A percentile compares a stretch with the other conserved stretches of the same genome.
These are phyloP conservation scores for Apostichopus japonicus DNA, from an alignment of 35 echinoderm and acorn worm genomes.

Conservation along the genomic window DNA sequence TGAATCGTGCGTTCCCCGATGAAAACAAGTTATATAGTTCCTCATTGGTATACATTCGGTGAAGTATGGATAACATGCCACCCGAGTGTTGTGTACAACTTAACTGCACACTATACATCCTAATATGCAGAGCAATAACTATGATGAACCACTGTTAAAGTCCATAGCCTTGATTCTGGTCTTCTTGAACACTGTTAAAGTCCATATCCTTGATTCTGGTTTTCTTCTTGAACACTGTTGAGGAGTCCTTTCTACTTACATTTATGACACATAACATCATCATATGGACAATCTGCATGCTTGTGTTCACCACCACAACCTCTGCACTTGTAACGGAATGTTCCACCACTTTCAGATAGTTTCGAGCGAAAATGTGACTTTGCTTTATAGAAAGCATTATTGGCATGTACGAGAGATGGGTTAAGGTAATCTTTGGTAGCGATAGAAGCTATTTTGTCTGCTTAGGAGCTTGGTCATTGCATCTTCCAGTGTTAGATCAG, in stretches of 20 bases:
- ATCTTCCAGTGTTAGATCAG: constrained; percentile 45
- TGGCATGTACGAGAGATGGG: background rate
- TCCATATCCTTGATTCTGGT: no score
- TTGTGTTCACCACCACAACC: background rate
- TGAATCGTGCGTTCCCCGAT: no score
- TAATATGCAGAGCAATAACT: no score
- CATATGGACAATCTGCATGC: background rate
- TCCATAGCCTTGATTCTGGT: no score
- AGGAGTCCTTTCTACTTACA: background rate
- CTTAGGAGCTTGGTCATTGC: constrained; percentile 17
- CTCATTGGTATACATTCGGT: no score
- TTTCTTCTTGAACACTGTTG: background rate
- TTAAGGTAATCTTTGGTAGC: constrained; percentile 30
- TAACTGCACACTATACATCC: no score
- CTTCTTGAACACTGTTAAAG: no score
- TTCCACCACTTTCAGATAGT: background rate
- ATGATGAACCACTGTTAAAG: no score
- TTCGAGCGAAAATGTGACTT: background rate
- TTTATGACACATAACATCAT: background rate
- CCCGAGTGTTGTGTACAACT: no score
- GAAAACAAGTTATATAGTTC: no score
- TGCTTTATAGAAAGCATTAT: background rate
- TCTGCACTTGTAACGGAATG: background rate
- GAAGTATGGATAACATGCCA: no score
- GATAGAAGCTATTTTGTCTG: constrained; percentile 21